Evolutionary conservation across 2,888 invertebrate genomes (phyloP).

Genomic region (Theretra japonica): DNA sequence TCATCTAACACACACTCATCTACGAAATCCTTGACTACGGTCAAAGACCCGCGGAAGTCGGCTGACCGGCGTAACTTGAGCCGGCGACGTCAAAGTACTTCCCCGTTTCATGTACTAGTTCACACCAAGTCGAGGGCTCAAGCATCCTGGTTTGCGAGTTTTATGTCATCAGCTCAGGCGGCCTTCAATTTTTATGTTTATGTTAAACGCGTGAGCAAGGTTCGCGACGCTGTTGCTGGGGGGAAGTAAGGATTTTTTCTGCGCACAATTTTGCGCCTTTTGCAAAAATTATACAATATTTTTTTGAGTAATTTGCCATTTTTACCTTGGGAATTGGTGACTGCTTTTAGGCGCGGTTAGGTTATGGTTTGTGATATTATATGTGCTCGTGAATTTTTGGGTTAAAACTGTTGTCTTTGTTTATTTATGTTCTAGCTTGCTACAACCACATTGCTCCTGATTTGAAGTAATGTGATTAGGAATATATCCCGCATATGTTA

Average conservation of each 20-base stretch:
- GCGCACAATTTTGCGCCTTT: constrained; percentile 25
- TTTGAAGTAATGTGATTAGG: too few species aligned
- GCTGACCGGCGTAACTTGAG: constrained; percentile 58
- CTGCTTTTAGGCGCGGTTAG: too few species aligned
- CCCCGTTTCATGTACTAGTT: constrained; percentile 44
- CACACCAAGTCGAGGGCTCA: constrained; percentile 46
- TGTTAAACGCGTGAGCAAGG: constrained; percentile 67
- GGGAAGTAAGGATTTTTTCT: constrained; percentile 46
- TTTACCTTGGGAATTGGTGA: background rate
- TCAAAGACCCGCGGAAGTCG: constrained; percentile 78
- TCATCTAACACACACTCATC: constrained; percentile 64
- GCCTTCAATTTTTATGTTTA: constrained; percentile 71
- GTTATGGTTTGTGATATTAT: too few species aligned
- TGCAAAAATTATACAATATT: constrained; percentile 9
- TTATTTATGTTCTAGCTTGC: too few species aligned
- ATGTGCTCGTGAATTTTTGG: too few species aligned
- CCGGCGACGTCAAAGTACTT: constrained; percentile 59
- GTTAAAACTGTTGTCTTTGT: too few species aligned
- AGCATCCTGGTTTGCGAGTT: constrained; percentile 54
- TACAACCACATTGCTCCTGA: too few species aligned
- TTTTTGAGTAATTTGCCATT: constrained; percentile 3
- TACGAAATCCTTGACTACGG: constrained; percentile 77
- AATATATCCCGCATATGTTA: too few species aligned
- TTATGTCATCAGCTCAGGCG: constrained; percentile 73
- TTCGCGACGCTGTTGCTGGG: constrained; percentile 49